Conservation (phyloP, 2,797 vertebrate species). For the Etheostoma perlongum region DNA sequence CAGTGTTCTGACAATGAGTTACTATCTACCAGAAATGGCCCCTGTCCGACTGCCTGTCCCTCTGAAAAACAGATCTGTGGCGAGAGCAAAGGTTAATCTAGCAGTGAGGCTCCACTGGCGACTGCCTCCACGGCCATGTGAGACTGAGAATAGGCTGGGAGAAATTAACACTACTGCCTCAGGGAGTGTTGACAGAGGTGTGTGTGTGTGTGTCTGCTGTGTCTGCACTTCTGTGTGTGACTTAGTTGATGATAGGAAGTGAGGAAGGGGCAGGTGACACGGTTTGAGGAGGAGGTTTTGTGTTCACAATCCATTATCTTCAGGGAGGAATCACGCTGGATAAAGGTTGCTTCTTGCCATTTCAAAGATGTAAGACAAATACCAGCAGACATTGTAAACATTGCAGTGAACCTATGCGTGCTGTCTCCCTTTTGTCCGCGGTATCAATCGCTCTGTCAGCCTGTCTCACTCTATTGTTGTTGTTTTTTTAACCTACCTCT, state of each 20-base stretch:
- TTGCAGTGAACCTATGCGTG: slow-evolving; percentile 44
- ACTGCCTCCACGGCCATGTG: slow-evolving; percentile 73
- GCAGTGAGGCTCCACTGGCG: slow-evolving; percentile 73
- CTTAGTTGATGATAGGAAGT: slow-evolving; percentile 56
- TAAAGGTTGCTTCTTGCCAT: slow-evolving; percentile 80
- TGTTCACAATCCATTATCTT: slow-evolving; percentile 81
- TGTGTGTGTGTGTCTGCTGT: slow-evolving; percentile 35
- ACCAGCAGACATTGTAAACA: slow-evolving; percentile 77
- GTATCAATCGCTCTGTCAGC: slow-evolving; percentile 65
- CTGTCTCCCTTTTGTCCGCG: slow-evolving; percentile 59
- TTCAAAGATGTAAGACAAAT: slow-evolving; percentile 79
- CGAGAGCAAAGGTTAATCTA: slow-evolving; percentile 83
- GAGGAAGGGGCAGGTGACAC: slow-evolving; percentile 57
- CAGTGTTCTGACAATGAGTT: slow-evolving; percentile 80
- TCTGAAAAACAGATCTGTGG: slow-evolving; percentile 80
- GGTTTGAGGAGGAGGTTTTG: slow-evolving; percentile 68
- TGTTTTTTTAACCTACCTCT: slow-evolving; percentile 40
- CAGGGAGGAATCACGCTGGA: slow-evolving; percentile 61
- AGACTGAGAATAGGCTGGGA: slow-evolving; percentile 81
- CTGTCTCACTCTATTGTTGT: slow-evolving; percentile 22
- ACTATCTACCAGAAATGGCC: slow-evolving; percentile 73
- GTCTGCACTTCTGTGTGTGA: slow-evolving; percentile 3
- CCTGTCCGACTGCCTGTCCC: slow-evolving; percentile 61
- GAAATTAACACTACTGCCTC: slow-evolving; percentile 76
- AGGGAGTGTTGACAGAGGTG: slow-evolving; percentile 76